Percentiles rank a stretch among this genome's conserved stretches.
Conservation (phyloP, 1,140 invertebrate genomes). For the Drosophila seguyi region DNA sequence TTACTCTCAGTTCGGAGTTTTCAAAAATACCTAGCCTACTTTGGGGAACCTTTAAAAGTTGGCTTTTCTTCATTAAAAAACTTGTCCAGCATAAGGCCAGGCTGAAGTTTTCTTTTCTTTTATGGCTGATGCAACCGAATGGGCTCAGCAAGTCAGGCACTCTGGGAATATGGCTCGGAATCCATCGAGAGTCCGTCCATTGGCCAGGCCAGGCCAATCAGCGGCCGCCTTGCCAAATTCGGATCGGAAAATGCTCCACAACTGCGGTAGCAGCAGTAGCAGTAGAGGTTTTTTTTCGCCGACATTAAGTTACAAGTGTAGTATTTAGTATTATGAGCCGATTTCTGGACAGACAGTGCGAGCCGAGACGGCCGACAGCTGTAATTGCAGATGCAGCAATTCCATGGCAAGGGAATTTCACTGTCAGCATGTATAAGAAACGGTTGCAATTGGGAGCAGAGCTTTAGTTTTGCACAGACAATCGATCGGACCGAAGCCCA, state of each 20-base stretch:
- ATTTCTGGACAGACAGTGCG: conserved; percentile 13
- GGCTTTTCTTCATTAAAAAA: not conserved
- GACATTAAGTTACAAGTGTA: conserved; percentile 58
- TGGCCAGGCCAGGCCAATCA: conserved; percentile 43
- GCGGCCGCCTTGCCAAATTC: conserved; percentile 45
- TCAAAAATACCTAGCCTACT: conserved; percentile 1
- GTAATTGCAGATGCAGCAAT: conserved; percentile 82
- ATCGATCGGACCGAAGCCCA: conserved; percentile 21
- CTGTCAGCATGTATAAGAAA: conserved; percentile 77
- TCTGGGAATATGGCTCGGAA: conserved; percentile 24
- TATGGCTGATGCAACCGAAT: conserved; percentile 65
- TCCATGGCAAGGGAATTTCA: conserved; percentile 70
- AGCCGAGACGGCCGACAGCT: conserved; percentile 32
- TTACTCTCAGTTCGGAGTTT: not conserved
- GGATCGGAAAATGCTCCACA: conserved; percentile 28
- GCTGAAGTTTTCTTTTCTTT: conserved; percentile 25
- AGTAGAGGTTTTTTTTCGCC: conserved; percentile 14
- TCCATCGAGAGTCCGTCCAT: conserved; percentile 52
- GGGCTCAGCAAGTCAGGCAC: conserved; percentile 47
- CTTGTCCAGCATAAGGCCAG: conserved; percentile 11
- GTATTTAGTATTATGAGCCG: conserved; percentile 56
- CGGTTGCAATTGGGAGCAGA: conserved; percentile 30
- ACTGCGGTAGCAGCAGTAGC: conserved; percentile 1
- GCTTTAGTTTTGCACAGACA: conserved; percentile 61
- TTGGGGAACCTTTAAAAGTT: not conserved